Conservation (phyloP, 1,140 invertebrate species). For the Elymnias hypermnestra region DNA sequence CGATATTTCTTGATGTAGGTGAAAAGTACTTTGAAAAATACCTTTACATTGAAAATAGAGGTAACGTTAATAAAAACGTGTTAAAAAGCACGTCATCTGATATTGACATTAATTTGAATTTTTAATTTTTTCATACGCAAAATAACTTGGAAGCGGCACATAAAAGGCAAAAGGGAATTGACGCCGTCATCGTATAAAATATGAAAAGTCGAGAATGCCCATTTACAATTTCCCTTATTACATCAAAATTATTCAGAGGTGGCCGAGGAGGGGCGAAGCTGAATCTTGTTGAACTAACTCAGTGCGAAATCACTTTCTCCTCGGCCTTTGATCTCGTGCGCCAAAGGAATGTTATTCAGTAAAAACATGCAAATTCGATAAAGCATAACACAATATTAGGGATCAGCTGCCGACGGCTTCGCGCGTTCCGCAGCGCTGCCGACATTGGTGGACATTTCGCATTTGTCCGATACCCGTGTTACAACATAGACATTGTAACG, state of each 20-base stretch:
- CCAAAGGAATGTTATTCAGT: slow-evolving; percentile 75
- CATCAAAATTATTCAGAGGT: slow-evolving; percentile 70
- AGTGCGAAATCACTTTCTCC: slow-evolving; percentile 73
- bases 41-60: no score
- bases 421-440: slow-evolving; percentile 35
- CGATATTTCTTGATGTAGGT: no score
- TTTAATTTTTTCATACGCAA: slow-evolving; percentile 3
- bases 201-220: slow-evolving; percentile 55
- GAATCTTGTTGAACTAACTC: slow-evolving; percentile 72
- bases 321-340: slow-evolving; percentile 69
- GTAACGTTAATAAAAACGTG: no score
- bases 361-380: slow-evolving; percentile 76
- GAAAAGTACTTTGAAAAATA: no score
- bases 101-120: slow-evolving; percentile 4
- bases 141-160: slow-evolving; percentile 3
- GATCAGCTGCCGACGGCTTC: slow-evolving; percentile 37
- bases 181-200: slow-evolving; percentile 34
- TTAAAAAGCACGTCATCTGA: no score
- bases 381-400: slow-evolving; percentile 75
- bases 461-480: slow-evolving; percentile 30
- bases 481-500: slow-evolving; percentile 4
- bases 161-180: slow-evolving; percentile 7
- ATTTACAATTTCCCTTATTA: slow-evolving; percentile 74
- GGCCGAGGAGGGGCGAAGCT: slow-evolving; percentile 51
- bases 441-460: slow-evolving; percentile 36